Evolutionary conservation across 1,140 invertebrate species (phyloP), one percentile per base, ranked within the genome.

Genomic region (Hypsibius dujardini): DNA sequence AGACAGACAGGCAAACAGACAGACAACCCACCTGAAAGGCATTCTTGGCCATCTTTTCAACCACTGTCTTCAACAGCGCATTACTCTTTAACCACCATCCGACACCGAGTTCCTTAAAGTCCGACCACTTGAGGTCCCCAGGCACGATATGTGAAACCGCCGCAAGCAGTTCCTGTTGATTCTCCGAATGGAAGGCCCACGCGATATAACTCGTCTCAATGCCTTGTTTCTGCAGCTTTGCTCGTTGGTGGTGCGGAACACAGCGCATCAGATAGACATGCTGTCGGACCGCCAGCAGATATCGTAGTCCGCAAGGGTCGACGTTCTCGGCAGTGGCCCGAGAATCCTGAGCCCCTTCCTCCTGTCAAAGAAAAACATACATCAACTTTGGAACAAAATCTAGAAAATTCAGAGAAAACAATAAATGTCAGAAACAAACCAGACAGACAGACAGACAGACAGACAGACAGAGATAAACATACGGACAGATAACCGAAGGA

Each of bases 161-260:
- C 71, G 88, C 87, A 1, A 98, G 79, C 47, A 98, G 80, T 79
- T 97, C 95, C 77, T 96, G 93, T 80, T 96, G 90, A 46, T 91
- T 91, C 80, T 98, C 95, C 0, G 94, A 98, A 81, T 99, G 95
- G 80, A 94, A 98, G 1, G 95, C 96, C 96, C 96, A 99, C 7
- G 96, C 92, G 14, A 98, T 83, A 80, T 96, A 92, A 71, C 91
- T 89, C 1, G 90, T 89, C 2, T 88, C 88, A 0, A 99, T 87
- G 15, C 95, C 96, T 74, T 88, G 86, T 71, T 88, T 87, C 77
- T 94, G 90, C 72, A 97, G 86, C 70, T 87, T 84, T 0, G 87
- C 86, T 59, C 94, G 83, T 78, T 97, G 92, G 1, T 85, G 86
- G 1, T 93, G 79, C 0, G 94, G 92, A 46, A 99, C 81, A 76